Conservation (phyloP, 1,140 invertebrate genomes). For the Leptinotarsa undecemlineata region DNA sequence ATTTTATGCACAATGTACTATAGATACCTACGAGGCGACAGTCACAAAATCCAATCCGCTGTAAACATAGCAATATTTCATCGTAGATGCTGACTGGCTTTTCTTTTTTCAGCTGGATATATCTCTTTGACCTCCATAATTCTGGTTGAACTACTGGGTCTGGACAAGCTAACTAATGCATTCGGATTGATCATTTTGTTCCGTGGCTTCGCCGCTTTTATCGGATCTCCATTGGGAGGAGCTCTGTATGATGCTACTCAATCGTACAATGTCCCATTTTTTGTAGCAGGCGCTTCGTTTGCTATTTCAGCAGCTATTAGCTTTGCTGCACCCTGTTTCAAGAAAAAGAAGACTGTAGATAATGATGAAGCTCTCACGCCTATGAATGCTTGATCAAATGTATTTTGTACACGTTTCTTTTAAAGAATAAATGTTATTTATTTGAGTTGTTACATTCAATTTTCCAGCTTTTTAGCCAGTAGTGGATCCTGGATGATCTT, state of each 20-base stretch:
- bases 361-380: slow-evolving; percentile 69
- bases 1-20: neutral
- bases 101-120: slow-evolving; percentile 77
- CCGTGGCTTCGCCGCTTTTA: slow-evolving; percentile 87
- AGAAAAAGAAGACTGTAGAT: neutral
- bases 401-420: slow-evolving; percentile 48
- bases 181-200: slow-evolving; percentile 95
- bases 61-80: neutral
- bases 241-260: slow-evolving; percentile 85
- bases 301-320: slow-evolving; percentile 71
- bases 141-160: slow-evolving; percentile 90
- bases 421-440: too few species aligned
- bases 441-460: too few species aligned
- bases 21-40: neutral
- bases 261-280: slow-evolving; percentile 88
- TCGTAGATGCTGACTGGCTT: neutral
- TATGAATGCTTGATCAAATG: slow-evolving; percentile 70
- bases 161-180: slow-evolving; percentile 94
- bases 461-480: too few species aligned
- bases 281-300: slow-evolving; percentile 88
- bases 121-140: slow-evolving; percentile 98
- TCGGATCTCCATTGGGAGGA: slow-evolving; percentile 82
- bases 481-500: too few species aligned
- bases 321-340: neutral
- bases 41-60: neutral